phyloP scores from a whole-genome alignment of 1,140 invertebrate genomes.

The Antheraea mylitta region DNA sequence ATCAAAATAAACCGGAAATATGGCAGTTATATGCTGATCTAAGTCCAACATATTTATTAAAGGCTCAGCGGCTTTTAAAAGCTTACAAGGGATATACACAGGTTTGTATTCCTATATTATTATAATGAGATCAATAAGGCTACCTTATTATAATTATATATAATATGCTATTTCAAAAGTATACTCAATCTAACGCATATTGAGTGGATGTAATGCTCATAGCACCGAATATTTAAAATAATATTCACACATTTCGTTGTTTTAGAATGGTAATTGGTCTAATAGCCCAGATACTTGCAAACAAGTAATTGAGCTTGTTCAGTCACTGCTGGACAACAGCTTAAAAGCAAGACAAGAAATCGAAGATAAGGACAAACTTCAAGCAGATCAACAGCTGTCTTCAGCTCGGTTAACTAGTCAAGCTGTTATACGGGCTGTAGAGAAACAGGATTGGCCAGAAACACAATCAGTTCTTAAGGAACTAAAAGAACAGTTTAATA shows the following conservation, averaged over 20 bases:
- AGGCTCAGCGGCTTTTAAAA: constrained; percentile 81
- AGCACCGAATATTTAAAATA: no score
- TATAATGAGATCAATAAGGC: neutral
- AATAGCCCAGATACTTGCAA: constrained; percentile 77
- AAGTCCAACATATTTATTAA: constrained; percentile 80
- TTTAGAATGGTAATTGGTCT: constrained; percentile 80
- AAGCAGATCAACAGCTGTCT: constrained; percentile 78
- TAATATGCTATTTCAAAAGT: neutral
- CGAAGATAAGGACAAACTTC: constrained; percentile 80
- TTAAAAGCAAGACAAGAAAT: constrained; percentile 58
- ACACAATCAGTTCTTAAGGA: constrained; percentile 41
- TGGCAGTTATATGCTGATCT: constrained; percentile 91
- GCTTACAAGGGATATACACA: constrained; percentile 82
- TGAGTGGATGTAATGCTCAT: no score
- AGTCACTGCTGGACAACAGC: constrained; percentile 56
- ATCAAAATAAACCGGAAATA: constrained; percentile 84
- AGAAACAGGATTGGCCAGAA: constrained; percentile 73
- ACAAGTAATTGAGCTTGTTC: constrained; percentile 60
- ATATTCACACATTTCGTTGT: constrained; percentile 34
- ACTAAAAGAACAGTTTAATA: constrained; percentile 53
- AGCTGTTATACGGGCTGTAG: constrained; percentile 74
- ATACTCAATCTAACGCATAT: no score
- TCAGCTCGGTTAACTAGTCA: constrained; percentile 81
- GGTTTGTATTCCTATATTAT: constrained; percentile 35
- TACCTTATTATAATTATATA: neutral